Conservation (phyloP, 2,797 vertebrate species). For the Pangasius djambal region DNA sequence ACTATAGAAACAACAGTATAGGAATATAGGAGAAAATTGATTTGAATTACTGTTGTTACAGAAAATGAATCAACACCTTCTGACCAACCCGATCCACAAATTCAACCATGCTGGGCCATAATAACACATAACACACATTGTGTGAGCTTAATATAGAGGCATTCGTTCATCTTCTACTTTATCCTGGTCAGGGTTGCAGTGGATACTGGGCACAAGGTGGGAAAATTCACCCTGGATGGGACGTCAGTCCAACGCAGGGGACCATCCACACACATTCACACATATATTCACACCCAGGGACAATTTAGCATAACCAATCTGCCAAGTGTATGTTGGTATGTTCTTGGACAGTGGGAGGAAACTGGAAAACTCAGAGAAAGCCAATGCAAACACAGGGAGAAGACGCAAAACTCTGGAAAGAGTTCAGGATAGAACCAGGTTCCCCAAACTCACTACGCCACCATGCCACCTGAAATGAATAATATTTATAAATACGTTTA, state of each 20-base stretch:
- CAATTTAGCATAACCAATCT: neutral
- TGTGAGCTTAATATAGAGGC: neutral
- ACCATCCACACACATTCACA: neutral
- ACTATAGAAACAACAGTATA: neutral
- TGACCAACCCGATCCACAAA: no score
- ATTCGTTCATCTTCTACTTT: neutral
- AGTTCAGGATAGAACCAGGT: neutral
- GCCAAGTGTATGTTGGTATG: neutral
- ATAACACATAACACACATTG: no score
- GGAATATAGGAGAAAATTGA: neutral
- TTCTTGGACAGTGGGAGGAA: neutral
- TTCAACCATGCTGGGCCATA: no score
- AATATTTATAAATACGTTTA: neutral
- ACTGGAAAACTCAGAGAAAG: neutral
- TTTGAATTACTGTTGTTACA: neutral
- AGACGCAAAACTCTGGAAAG: neutral
- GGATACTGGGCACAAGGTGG: neutral
- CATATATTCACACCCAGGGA: neutral
- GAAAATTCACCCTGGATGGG: neutral
- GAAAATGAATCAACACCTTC: no score
- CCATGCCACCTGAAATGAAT: neutral
- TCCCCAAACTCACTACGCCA: neutral
- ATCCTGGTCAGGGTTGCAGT: neutral
- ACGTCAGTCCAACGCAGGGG: neutral
- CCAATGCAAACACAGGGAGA: neutral